Evolutionary conservation across 2,113 vertebrate genomes (phyloP).

Genomic region (zebrafish (Danio rerio)): GRCz12tu NC_133186.1:45157501-45158000

Average conservation of each 20-base stretch:
- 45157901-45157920: constrained; percentile 98
- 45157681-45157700: constrained; percentile 63
- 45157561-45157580: constrained; percentile 79
- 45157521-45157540: constrained; percentile 73
- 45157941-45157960: too few species aligned
- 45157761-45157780: constrained; percentile 64
- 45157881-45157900: constrained; percentile 93
- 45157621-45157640: constrained; percentile 81
- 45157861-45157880: constrained; percentile 78
- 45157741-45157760: constrained; percentile 91
- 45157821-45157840: constrained; percentile 86
- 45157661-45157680: constrained; percentile 76
- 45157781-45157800: constrained; percentile 78
- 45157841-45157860: constrained; percentile 74
- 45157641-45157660: constrained; percentile 78
- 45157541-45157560: constrained; percentile 77
- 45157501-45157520: constrained; percentile 78
- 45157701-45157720: constrained; percentile 74
- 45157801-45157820: constrained; percentile 83
- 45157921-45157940: constrained; percentile 80
- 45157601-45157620: constrained; percentile 81
- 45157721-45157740: constrained; percentile 88
- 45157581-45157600: constrained; percentile 82
- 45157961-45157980: too few species aligned
- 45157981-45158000: too few species aligned